A percentile compares a stretch with the other conserved stretches of the same genome.
Evolutionary conservation across 2,113 vertebrate genomes (phyloP).

Genomic region (Varanus salvator): DNA sequence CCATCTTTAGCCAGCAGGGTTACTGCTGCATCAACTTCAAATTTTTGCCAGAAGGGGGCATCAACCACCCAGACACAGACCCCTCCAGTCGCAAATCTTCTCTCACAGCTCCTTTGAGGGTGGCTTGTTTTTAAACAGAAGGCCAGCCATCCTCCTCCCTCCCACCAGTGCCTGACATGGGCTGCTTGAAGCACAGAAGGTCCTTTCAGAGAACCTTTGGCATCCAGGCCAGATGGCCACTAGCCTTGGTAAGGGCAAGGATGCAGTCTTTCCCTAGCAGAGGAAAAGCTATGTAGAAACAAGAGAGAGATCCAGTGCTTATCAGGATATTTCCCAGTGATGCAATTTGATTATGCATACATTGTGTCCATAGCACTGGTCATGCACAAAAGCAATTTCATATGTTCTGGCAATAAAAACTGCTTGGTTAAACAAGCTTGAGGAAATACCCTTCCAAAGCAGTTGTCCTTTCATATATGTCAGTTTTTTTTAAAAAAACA

Average conservation of each 20-base stretch:
- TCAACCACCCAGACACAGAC: not conserved
- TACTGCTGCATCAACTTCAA: not conserved
- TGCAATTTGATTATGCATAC: no score
- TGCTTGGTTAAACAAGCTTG: not conserved
- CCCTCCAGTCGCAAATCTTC: not conserved
- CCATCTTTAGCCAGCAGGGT: not conserved
- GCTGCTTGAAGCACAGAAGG: constrained; percentile 33
- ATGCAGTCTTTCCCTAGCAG: not conserved
- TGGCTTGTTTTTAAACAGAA: not conserved
- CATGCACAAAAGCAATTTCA: not conserved
- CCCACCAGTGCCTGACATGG: constrained; percentile 10
- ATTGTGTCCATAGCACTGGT: no score
- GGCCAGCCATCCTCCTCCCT: not conserved
- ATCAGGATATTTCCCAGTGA: no score
- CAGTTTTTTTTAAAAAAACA: not conserved
- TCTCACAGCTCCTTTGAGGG: not conserved
- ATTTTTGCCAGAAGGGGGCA: constrained; percentile 14
- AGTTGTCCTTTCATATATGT: not conserved
- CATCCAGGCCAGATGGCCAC: not conserved
- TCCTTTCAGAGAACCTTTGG: constrained; percentile 41
- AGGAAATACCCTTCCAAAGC: not conserved
- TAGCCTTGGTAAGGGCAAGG: not conserved
- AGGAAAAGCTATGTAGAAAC: not conserved
- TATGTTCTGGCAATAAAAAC: not conserved
- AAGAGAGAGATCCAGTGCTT: not conserved